Percentiles rank a stretch among this genome's conserved stretches.
These are phyloP conservation scores for Onthophagus sagittarius DNA, from an alignment of 2,888 invertebrate species.

Conservation along the genomic window DNA sequence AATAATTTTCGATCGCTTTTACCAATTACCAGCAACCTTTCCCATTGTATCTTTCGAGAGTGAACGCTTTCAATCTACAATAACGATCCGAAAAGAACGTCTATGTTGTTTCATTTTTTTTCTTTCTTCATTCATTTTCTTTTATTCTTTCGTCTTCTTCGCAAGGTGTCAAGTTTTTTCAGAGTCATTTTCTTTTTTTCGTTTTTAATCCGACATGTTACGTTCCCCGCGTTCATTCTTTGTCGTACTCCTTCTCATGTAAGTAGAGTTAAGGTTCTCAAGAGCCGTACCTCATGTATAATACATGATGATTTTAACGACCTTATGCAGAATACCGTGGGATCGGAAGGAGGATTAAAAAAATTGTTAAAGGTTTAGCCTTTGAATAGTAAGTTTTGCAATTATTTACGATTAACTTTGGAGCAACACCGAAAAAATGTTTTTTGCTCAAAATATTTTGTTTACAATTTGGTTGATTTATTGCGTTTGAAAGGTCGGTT, in stretches of 20 bases:
- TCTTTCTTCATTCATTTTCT: too few species aligned
- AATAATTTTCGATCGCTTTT: neutral
- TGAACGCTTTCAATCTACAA: neutral
- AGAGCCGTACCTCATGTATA: neutral
- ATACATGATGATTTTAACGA: neutral
- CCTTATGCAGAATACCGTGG: neutral
- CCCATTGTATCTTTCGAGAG: neutral
- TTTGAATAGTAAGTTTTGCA: too few species aligned
- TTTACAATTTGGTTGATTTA: too few species aligned
- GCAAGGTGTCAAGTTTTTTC: too few species aligned
- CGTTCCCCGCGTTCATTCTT: neutral
- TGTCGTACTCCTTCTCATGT: neutral
- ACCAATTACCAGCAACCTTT: neutral
- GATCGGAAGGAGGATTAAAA: neutral
- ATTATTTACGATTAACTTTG: too few species aligned
- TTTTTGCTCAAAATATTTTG: too few species aligned
- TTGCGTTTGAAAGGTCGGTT: too few species aligned
- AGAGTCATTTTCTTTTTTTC: neutral
- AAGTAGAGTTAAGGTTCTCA: neutral
- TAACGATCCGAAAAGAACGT: neutral
- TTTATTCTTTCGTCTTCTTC: too few species aligned
- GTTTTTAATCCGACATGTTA: neutral
- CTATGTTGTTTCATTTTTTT: too few species aligned
- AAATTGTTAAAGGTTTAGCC: too few species aligned
- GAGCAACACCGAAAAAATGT: too few species aligned